Percentiles rank a stretch among this genome's conserved stretches.
Evolutionary conservation across 2,113 vertebrate species (phyloP).

Genomic region (Zapus hudsonius): DNA sequence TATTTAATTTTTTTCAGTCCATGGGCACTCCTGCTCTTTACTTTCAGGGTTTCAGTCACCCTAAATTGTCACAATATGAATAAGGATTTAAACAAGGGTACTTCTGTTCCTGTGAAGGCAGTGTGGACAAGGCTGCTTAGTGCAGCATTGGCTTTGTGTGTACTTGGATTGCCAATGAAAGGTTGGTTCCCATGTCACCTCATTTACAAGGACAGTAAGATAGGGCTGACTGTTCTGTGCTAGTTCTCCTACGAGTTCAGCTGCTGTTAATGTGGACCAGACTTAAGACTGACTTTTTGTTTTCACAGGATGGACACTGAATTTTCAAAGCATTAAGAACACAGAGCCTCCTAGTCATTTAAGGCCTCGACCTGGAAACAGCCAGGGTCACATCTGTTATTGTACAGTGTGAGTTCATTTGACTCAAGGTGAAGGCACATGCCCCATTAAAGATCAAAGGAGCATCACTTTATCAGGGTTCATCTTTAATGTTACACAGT

Average conservation of each 20-base stretch:
- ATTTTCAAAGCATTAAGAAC: background rate
- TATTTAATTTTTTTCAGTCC: too few species aligned
- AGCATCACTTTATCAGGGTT: background rate
- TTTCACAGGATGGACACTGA: background rate
- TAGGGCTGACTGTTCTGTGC: accelerated
- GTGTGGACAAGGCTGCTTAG: background rate
- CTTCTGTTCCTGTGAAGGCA: background rate
- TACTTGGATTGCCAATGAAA: background rate
- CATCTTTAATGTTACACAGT: background rate
- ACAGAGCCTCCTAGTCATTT: background rate
- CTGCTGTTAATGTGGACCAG: background rate
- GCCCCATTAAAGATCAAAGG: background rate
- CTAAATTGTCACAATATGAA: too few species aligned
- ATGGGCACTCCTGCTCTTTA: too few species aligned
- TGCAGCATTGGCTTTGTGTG: background rate
- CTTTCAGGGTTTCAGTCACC: too few species aligned
- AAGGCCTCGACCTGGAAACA: background rate
- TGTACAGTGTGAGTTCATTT: too few species aligned
- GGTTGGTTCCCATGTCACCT: accelerated
- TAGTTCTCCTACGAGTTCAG: background rate
- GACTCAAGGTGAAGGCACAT: background rate
- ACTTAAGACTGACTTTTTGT: background rate
- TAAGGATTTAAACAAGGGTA: too few species aligned
- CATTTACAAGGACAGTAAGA: background rate
- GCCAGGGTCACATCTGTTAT: too few species aligned